A percentile compares a stretch with the other conserved stretches of the same genome.
phyloP scores from a whole-genome alignment of 2,888 invertebrate species.

The Acrocyrtus sp. region DNA sequence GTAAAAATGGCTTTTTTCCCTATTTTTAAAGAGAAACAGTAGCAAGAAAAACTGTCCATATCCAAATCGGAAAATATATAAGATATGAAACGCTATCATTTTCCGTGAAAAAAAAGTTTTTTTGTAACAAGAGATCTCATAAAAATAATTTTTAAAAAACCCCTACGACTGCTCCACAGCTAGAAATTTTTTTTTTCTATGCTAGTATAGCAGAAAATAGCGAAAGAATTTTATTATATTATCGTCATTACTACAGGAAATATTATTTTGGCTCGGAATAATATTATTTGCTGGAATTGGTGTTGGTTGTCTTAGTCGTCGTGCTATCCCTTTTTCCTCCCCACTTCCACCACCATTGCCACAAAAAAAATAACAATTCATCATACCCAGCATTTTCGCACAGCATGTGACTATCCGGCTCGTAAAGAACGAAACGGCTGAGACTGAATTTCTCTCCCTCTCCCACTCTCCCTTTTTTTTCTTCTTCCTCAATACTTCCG shows the following conservation, averaged over 20 bases:
- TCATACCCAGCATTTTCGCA: constrained; percentile 36
- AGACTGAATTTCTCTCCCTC: constrained; percentile 7
- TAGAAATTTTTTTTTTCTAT: too few species aligned
- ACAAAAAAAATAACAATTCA: constrained; percentile 36
- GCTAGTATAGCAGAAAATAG: neutral
- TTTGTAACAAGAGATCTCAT: neutral
- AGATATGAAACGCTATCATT: neutral
- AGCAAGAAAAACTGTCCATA: too few species aligned
- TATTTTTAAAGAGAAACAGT: too few species aligned
- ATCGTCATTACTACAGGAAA: neutral
- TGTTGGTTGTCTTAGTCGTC: neutral
- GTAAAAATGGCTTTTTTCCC: too few species aligned
- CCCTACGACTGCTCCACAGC: too few species aligned
- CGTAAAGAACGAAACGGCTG: constrained; percentile 31
- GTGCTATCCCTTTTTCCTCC: neutral
- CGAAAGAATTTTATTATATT: neutral
- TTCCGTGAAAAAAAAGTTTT: neutral
- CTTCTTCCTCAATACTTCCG: constrained; percentile 1
- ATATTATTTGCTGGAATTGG: neutral
- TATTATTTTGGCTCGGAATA: neutral
- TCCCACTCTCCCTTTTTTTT: neutral
- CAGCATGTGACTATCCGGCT: constrained; percentile 45
- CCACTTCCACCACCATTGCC: neutral
- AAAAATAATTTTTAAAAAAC: neutral
- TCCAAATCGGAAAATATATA: neutral